phyloP scores from a whole-genome alignment of 2,113 vertebrate genomes.

The Sceloporus tristichus region DNA sequence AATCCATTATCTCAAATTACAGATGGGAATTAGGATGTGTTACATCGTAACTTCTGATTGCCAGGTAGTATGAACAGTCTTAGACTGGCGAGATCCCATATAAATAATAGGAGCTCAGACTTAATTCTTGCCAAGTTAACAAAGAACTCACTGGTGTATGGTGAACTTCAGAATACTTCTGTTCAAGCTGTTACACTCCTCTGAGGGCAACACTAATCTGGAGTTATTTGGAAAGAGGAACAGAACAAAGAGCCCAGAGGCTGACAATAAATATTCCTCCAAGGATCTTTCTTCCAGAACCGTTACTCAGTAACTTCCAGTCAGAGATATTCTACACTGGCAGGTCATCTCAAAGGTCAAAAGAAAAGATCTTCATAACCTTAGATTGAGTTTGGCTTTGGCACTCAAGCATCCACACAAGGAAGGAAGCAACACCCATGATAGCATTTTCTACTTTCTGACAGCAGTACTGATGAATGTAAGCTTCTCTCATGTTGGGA shows the following conservation, averaged over 20 bases:
- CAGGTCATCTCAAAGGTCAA: not conserved
- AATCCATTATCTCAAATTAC: not conserved
- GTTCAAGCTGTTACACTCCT: not conserved
- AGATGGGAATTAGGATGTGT: too few relatives aligned
- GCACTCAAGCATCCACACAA: not conserved
- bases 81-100: not conserved
- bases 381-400: constrained; percentile 17
- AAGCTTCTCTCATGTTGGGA: constrained; percentile 27
- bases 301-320: not conserved
- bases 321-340: not conserved
- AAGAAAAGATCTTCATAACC: not conserved
- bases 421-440: not conserved
- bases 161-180: not conserved
- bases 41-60: not conserved
- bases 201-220: not conserved
- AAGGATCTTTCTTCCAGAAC: not conserved
- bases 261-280: not conserved
- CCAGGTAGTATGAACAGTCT: not conserved
- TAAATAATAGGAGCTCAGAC: not conserved
- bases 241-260: not conserved
- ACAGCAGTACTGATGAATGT: not conserved
- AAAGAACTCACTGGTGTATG: not conserved
- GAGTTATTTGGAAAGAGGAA: not conserved
- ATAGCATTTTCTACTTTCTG: not conserved
- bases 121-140: not conserved